A percentile compares a stretch with the other conserved stretches of the same genome.
Conservation (phyloP, 2,797 vertebrate genomes). For the Hypotaenidia okinawae region DNA sequence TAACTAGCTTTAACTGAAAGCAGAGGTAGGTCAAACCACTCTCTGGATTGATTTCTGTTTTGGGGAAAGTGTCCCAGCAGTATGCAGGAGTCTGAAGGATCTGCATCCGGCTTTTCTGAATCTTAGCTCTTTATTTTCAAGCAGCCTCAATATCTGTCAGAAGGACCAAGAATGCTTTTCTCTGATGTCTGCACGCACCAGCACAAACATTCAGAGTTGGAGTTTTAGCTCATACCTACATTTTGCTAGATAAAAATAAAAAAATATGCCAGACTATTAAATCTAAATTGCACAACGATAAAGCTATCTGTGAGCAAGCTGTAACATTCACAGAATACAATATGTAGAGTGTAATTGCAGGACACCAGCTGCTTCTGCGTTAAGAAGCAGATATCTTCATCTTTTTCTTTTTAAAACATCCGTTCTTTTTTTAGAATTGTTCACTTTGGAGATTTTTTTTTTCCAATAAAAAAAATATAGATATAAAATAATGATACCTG, state of each 20-base stretch:
- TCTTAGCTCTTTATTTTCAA: not conserved
- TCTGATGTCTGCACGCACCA: not conserved
- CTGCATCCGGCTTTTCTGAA: not conserved
- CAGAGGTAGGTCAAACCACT: not conserved
- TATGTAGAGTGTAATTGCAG: conserved; percentile 26
- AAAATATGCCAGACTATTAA: conserved; percentile 36
- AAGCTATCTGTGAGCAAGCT: not conserved
- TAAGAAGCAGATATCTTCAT: conserved; percentile 33
- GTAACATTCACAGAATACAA: not conserved
- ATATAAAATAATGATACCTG: conserved; percentile 52
- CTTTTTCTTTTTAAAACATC: conserved; percentile 44
- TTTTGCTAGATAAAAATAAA: conserved; percentile 21
- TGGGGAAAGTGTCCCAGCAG: not conserved
- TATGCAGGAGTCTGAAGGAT: not conserved
- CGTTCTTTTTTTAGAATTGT: conserved; percentile 18
- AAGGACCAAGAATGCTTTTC: not conserved
- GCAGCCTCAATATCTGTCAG: not conserved
- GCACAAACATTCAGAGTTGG: not conserved
- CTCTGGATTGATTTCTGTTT: not conserved
- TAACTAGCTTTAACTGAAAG: not conserved
- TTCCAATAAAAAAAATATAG: no score
- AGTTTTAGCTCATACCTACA: conserved; percentile 9
- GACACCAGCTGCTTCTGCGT: conserved; percentile 39
- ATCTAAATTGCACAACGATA: not conserved
- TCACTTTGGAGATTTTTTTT: conserved; percentile 10